These are phyloP conservation scores for Eulithis prunata DNA, from an alignment of 2,888 invertebrate species.

Conservation along the genomic window DNA sequence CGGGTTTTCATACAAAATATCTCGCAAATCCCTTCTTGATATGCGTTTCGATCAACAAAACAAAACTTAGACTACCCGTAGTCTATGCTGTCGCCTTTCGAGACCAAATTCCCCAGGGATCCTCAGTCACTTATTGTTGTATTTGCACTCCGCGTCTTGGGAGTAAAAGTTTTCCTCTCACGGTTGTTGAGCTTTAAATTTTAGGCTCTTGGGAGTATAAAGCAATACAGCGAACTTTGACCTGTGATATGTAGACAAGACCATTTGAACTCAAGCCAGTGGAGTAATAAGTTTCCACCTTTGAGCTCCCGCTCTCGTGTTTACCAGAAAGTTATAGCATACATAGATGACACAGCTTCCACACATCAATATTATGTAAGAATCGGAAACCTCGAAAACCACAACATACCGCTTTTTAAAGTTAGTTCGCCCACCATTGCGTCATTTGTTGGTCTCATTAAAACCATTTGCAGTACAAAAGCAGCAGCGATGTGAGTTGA, in stretches of 20 bases:
- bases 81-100: too few relatives aligned
- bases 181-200: neutral
- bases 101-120: too few relatives aligned
- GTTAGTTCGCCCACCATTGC: too few relatives aligned
- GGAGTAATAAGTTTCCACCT: constrained; percentile 1
- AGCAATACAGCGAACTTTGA: constrained; percentile 3
- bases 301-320: neutral
- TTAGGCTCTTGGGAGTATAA: neutral
- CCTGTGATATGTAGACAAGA: neutral
- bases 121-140: neutral
- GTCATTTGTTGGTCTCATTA: too few relatives aligned
- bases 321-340: neutral
- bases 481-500: too few relatives aligned
- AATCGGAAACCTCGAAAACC: too few relatives aligned
- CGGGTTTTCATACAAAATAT: too few relatives aligned
- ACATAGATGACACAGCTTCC: neutral
- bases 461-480: too few relatives aligned
- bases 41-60: too few relatives aligned
- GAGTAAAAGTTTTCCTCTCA: neutral
- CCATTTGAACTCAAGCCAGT: neutral
- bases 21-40: too few relatives aligned
- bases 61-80: too few relatives aligned
- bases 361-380: neutral
- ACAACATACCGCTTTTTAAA: neutral
- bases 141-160: neutral